Conservation (phyloP, 2,888 invertebrate species). For the Thyatira batis region DNA sequence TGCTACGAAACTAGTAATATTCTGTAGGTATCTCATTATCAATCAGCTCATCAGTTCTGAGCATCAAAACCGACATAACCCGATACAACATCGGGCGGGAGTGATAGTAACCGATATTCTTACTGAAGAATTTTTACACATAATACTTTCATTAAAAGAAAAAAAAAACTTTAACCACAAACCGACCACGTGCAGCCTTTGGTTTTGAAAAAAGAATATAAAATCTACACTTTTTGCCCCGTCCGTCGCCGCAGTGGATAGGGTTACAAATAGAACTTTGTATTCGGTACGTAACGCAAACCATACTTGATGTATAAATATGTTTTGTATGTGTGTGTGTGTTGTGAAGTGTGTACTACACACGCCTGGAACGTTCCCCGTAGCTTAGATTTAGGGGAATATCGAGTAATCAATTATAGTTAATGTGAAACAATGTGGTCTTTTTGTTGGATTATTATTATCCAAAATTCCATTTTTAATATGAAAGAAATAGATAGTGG, state of each 20-base stretch:
- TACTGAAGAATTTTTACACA: constrained; percentile 68
- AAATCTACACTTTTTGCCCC: constrained; percentile 67
- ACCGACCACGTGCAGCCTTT: constrained; percentile 77
- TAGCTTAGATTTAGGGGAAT: constrained; percentile 41
- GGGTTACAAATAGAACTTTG: constrained; percentile 77
- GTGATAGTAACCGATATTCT: constrained; percentile 54
- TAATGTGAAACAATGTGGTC: neutral
- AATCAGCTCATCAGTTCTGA: constrained; percentile 18
- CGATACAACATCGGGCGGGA: constrained; percentile 29
- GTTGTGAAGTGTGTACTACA: constrained; percentile 53
- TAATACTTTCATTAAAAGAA: constrained; percentile 70
- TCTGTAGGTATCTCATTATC: neutral
- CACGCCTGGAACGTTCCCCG: constrained; percentile 45
- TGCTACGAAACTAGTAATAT: neutral
- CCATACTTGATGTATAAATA: constrained; percentile 23
- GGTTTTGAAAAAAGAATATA: constrained; percentile 63
- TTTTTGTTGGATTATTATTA: too few relatives aligned
- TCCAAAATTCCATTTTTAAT: too few relatives aligned
- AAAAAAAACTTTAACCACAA: constrained; percentile 75
- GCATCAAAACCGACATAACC: constrained; percentile 28
- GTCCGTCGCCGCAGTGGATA: constrained; percentile 65
- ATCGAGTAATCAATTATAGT: neutral
- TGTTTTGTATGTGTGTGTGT: constrained; percentile 39
- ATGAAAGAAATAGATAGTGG: too few relatives aligned
- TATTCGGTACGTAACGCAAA: constrained; percentile 54